Conservation (phyloP, 2,888 invertebrate genomes). For the Ferdinandea cuprea region DNA sequence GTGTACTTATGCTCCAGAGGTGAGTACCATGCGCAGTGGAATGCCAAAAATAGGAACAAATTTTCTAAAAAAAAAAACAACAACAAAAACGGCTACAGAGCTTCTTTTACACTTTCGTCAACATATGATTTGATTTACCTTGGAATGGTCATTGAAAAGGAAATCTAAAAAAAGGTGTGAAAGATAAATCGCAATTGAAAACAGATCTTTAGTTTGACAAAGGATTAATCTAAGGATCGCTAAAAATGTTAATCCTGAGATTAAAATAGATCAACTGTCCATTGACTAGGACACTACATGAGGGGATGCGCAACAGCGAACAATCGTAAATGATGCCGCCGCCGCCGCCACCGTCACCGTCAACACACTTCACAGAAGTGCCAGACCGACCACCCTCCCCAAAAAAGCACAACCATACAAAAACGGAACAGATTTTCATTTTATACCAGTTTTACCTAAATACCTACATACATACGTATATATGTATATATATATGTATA, state of each 20-base stretch:
- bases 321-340: constrained; percentile 26
- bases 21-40: constrained; percentile 46
- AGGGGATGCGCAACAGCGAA: constrained; percentile 65
- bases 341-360: constrained; percentile 7
- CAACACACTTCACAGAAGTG: constrained; percentile 30
- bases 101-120: constrained; percentile 36
- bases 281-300: constrained; percentile 45
- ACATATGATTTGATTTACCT: constrained; percentile 40
- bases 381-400: neutral
- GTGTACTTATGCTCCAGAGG: constrained; percentile 2
- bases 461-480: too few species aligned
- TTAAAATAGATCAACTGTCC: neutral
- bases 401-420: constrained; percentile 39
- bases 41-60: constrained; percentile 40
- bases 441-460: constrained; percentile 53
- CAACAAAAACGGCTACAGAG: neutral
- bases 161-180: neutral
- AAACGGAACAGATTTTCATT: constrained; percentile 29
- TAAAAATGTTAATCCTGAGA: neutral
- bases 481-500: too few species aligned
- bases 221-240: neutral
- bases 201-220: neutral
- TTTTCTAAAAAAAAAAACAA: constrained; percentile 42
- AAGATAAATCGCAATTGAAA: neutral
- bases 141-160: neutral